Evolutionary conservation across 2,113 vertebrate species (phyloP), one percentile per base, ranked within the genome.

Genomic region (Anthoscopus minutus): DNA sequence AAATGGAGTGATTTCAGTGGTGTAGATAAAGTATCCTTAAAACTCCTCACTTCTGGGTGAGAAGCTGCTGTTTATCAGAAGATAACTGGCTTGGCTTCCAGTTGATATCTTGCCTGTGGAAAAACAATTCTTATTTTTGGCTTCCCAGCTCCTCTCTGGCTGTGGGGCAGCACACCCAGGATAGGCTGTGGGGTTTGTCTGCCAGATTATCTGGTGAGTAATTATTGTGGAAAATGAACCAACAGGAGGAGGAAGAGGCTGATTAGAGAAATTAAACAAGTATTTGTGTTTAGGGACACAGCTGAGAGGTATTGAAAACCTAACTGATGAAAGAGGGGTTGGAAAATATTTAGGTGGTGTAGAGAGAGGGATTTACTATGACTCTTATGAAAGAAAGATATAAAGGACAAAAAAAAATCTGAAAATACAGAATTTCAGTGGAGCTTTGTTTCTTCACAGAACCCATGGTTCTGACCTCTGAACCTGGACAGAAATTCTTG

Each of bases 121-220:
- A 88, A 88, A 93, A n/a, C 28, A 62, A 81, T 56, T 88, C 23
- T 80, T 86, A 3, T 37, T 74, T 60, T 81, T 96, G 89, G 44
- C 81, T 81, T 56, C 47, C 10, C 23, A 7, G 44, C 17, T 76
- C 82, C 13, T 78, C 10, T 57, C 20, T 51, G 53, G 21, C 65
- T 87, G 31, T 64, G 53, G n/a, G n/a, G 61, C 44, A 58, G 31
- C 69, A 85, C 65, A 79, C 9, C 44, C 81, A 44, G 27, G 42
- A 40, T 19, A 23, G 6, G 9, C 4, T 20, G 24, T 38, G 67
- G 48, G 44, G 30, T 40, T 37, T 74, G 20, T 51, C 42, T 84
- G 35, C 56, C 61, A 56, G 20, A 44, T 73, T 24, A 77, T 50
- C 58, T 93, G 65, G 30, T 45, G 40, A 56, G 20, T 62, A 56